phyloP scores from a whole-genome alignment of 1,140 invertebrate species.

The Anastrepha obliqua region DNA sequence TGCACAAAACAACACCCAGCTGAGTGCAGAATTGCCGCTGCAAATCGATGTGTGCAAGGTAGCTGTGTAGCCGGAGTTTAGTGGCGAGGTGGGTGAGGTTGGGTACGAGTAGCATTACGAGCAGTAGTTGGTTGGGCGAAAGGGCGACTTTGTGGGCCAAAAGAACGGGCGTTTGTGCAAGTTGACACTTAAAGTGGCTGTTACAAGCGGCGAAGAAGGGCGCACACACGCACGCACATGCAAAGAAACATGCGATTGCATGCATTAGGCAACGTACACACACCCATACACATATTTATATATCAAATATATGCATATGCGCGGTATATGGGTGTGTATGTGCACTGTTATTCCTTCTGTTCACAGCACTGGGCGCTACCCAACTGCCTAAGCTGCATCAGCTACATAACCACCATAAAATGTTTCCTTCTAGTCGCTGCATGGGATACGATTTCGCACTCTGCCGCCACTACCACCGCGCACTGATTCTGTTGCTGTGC shows the following conservation, averaged over 20 bases:
- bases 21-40: conserved; percentile 40
- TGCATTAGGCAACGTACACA: too few species aligned
- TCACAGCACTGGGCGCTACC: background rate
- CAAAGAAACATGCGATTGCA: background rate
- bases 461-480: background rate
- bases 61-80: background rate
- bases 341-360: background rate
- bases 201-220: conserved; percentile 23
- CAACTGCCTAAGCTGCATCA: background rate
- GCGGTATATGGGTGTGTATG: background rate
- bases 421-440: background rate
- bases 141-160: background rate
- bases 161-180: conserved; percentile 29
- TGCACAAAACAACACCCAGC: conserved; percentile 50
- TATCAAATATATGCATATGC: background rate
- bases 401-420: conserved; percentile 15
- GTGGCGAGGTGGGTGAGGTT: background rate
- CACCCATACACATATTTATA: too few species aligned
- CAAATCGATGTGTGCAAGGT: background rate
- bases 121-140: too few species aligned
- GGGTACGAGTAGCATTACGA: background rate
- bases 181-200: conserved; percentile 49
- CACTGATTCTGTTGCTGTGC: background rate
- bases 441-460: conserved; percentile 12
- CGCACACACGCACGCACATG: background rate